Base-by-base conservation (phyloP, 2,113 vertebrate genomes). In the Cryptoleucopteryx plumbea region DNA sequence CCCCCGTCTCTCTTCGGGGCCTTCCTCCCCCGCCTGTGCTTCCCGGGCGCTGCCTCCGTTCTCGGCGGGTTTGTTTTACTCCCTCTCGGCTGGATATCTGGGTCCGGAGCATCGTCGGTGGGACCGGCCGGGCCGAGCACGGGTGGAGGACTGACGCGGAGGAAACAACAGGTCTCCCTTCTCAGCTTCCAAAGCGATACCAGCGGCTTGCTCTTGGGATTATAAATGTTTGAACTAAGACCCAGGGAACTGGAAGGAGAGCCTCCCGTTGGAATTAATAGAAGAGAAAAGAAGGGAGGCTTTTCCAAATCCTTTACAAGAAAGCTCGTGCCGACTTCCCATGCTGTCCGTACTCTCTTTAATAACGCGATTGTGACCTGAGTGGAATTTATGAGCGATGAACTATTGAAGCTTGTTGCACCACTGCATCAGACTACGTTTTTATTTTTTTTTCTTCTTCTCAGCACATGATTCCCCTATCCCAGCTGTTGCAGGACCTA, bases 161-260 rank as follows among this genome's bases (percentile, higher is more conserved):
- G 50, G 71, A 17, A 59, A 77, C 86, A 94, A 90, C 94, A 93
- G 79, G 92, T 90, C 67, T 59, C 22, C 42, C 34, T 36, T 77
- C 47, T 42, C 36, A 34, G 47, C 84, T 93, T 80, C 84, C 45
- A 6, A 16, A 84, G 84, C 40, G 13, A 22, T 29, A 58, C 68
- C 88, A 10, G 85, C 93, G 85, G 63, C 88, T 83, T 32, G 88
- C 81, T 91, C 17, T 83, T 89, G 96, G 96, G 91, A 94, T 97
- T 96, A 96, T 95, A 96, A 97, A 97, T 97, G 96, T 89, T 68
- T 55, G 92, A 88, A 67, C 93, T 58, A 87, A 95, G 96, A 82
- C 79, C 79, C 55, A 25, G 82, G 96, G 48, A 82, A 66, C 82
- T 93, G 93, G 70, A 94, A 93, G 87, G 94, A 59, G 93, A 88